Conservation (phyloP, 2,888 invertebrate species). For the Drosophila demipolita region DNA sequence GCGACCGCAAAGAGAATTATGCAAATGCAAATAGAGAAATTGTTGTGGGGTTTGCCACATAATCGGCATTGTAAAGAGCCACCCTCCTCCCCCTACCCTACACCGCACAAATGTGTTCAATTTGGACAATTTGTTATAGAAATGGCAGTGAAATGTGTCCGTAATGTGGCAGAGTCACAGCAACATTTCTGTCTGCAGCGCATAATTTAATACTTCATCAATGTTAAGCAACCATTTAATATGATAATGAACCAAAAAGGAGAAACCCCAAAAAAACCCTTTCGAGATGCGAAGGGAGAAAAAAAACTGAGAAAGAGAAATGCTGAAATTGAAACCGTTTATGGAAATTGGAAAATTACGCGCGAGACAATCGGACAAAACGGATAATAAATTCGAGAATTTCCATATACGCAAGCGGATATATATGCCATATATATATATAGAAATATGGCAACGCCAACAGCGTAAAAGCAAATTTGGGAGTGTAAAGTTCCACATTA, state of each 20-base stretch:
- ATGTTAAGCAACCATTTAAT: constrained; percentile 71
- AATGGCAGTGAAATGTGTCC: constrained; percentile 59
- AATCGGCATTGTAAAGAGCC: not conserved
- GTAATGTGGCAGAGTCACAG: constrained; percentile 55
- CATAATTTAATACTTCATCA: constrained; percentile 76
- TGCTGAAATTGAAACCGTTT: constrained; percentile 66
- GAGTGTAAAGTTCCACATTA: constrained; percentile 50
- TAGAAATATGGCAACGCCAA: constrained; percentile 41
- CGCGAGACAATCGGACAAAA: constrained; percentile 65
- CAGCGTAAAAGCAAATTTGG: constrained; percentile 59
- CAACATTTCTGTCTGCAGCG: constrained; percentile 46
- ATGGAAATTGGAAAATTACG: constrained; percentile 72
- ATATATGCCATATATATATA: constrained; percentile 1
- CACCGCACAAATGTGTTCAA: not conserved
- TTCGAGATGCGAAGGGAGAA: constrained; percentile 42
- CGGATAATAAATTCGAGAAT: constrained; percentile 44
- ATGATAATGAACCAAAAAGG: constrained; percentile 62
- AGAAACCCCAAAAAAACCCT: constrained; percentile 51
- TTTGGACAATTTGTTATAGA: constrained; percentile 8
- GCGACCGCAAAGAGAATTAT: constrained; percentile 20
- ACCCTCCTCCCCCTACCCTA: too few species aligned
- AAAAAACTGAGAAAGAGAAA: constrained; percentile 19
- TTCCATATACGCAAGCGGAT: constrained; percentile 27
- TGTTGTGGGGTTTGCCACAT: constrained; percentile 1
- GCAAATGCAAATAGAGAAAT: constrained; percentile 31